Conservation (phyloP, 2,888 invertebrate species). For the Odiellus spinosus region DNA sequence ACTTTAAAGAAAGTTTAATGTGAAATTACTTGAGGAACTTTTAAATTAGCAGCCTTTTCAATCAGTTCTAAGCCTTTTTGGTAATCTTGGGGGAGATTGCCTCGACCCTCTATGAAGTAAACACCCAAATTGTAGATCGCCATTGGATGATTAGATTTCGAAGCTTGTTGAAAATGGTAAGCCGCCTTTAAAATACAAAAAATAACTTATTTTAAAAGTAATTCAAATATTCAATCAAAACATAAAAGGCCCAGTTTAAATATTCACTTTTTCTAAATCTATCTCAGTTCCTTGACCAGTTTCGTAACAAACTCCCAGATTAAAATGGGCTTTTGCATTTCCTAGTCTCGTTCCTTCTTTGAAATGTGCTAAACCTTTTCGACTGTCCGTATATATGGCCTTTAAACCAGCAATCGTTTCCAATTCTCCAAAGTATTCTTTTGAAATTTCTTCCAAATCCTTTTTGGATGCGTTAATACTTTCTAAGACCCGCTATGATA, state of each 20-base stretch:
- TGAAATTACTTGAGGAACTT: slow-evolving; percentile 7
- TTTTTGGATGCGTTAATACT: neutral
- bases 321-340: slow-evolving; percentile 40
- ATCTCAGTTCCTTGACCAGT: slow-evolving; percentile 44
- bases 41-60: slow-evolving; percentile 10
- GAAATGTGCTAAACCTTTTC: slow-evolving; percentile 10
- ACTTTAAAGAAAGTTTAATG: neutral
- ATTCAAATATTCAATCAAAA: neutral
- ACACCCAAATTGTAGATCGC: slow-evolving; percentile 54
- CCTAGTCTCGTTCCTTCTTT: slow-evolving; percentile 22
- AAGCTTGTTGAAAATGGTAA: slow-evolving; percentile 46
- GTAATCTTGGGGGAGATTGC: slow-evolving; percentile 27
- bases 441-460: slow-evolving; percentile 1
- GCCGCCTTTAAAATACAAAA: slow-evolving; percentile 39
- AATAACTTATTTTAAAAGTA: neutral
- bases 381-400: slow-evolving; percentile 1
- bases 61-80: slow-evolving; percentile 7
- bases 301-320: slow-evolving; percentile 52
- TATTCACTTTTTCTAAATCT: slow-evolving; percentile 40
- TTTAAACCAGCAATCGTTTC: slow-evolving; percentile 7
- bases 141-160: slow-evolving; percentile 44
- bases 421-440: slow-evolving; percentile 4
- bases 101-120: slow-evolving; percentile 47
- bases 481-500: too few species aligned
- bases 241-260: neutral